These are phyloP conservation scores for Acanthacorydalis orientalis DNA, from an alignment of 2,888 invertebrate genomes.

Conservation along the genomic window DNA sequence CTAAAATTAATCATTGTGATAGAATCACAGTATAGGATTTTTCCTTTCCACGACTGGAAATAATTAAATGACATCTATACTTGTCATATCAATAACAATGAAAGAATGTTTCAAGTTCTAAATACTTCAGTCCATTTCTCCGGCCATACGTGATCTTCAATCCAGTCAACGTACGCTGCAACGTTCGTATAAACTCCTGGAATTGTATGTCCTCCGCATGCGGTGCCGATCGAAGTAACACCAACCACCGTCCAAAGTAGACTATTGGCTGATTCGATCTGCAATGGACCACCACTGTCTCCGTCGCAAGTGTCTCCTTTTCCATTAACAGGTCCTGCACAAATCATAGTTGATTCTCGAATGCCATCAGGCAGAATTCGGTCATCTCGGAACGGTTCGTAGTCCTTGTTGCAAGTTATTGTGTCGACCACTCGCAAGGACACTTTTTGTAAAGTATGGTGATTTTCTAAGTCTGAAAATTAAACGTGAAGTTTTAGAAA, in stretches of 20 bases:
- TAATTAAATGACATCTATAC: too few species aligned
- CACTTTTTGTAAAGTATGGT: background rate
- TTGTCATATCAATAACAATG: too few species aligned
- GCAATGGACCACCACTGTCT: slow-evolving; percentile 37
- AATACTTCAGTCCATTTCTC: too few species aligned
- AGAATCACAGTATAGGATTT: too few species aligned
- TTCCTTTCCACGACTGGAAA: too few species aligned
- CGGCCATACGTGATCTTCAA: slow-evolving; percentile 24
- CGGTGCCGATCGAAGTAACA: slow-evolving; percentile 23
- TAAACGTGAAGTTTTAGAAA: background rate
- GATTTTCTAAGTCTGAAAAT: background rate
- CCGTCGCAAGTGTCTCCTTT: slow-evolving; percentile 19
- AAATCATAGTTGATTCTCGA: slow-evolving; percentile 17
- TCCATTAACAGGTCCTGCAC: slow-evolving; percentile 14
- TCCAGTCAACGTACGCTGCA: slow-evolving; percentile 23
- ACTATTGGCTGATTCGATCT: slow-evolving; percentile 12
- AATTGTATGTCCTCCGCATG: slow-evolving; percentile 18
- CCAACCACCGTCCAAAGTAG: slow-evolving; percentile 19
- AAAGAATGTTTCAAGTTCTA: too few species aligned
- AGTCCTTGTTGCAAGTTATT: slow-evolving; percentile 9
- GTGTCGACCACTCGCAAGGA: slow-evolving; percentile 10
- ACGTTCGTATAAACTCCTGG: slow-evolving; percentile 24
- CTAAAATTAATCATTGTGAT: too few species aligned
- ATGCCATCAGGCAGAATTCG: slow-evolving; percentile 11
- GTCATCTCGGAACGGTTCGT: slow-evolving; percentile 3